Conservation (phyloP, 2,888 invertebrate genomes). For the Erebia palarica region DNA sequence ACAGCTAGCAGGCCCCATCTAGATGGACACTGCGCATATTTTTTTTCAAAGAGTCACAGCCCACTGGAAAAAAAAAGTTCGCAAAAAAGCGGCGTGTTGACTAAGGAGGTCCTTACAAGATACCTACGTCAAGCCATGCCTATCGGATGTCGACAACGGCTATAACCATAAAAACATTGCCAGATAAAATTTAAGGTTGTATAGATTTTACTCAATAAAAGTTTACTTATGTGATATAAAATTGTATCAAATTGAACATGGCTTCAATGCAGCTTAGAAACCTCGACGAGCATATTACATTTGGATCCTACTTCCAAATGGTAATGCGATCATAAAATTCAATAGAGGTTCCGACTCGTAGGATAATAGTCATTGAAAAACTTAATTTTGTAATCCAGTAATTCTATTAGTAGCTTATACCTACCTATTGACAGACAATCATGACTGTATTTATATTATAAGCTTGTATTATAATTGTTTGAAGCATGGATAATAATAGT, state of each 20-base stretch:
- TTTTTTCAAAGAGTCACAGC: no score
- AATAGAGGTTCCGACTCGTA: background rate
- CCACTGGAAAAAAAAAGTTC: no score
- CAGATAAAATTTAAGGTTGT: no score
- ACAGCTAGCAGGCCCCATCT: no score
- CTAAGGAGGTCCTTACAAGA: no score
- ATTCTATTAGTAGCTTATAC: background rate
- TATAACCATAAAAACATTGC: no score
- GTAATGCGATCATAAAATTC: constrained; percentile 16
- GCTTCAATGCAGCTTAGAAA: constrained; percentile 7
- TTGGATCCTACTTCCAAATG: constrained; percentile 13
- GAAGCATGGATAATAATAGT: no score
- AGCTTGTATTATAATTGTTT: no score
- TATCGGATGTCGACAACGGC: no score
- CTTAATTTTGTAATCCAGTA: constrained; percentile 2
- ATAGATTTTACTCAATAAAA: background rate
- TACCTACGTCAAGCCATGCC: no score
- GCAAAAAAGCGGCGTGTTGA: no score
- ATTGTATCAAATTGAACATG: constrained; percentile 11
- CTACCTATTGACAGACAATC: background rate
- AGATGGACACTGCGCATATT: no score
- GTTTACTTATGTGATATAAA: background rate
- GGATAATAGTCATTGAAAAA: background rate
- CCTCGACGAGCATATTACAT: constrained; percentile 3
- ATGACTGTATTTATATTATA: background rate